Evolutionary conservation across 2,113 vertebrate species (phyloP).

Genomic region (Mixornis gularis): DNA sequence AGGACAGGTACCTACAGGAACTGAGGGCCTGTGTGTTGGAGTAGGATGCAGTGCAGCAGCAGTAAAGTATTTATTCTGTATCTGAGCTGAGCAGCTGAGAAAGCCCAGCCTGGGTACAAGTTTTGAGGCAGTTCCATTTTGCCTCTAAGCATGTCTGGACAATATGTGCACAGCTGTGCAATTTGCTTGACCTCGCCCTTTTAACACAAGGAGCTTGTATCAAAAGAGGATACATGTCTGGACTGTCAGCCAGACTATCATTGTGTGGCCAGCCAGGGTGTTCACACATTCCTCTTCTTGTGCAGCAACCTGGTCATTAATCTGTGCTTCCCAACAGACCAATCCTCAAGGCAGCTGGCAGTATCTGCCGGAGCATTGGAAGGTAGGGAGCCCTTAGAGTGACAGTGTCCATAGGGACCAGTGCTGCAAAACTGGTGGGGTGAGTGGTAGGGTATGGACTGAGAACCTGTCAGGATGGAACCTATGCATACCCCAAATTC

Average conservation of each 20-base stretch:
- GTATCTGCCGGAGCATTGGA: neutral
- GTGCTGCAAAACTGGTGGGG: neutral
- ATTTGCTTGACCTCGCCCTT: neutral
- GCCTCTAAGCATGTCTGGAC: neutral
- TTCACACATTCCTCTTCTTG: neutral
- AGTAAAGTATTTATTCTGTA: neutral
- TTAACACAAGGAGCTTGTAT: neutral
- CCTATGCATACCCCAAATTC: neutral
- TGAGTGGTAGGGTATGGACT: neutral
- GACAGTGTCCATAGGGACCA: neutral
- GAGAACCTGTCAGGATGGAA: neutral
- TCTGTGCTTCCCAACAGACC: neutral
- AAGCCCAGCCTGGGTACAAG: neutral
- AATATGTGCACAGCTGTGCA: neutral
- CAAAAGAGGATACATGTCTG: neutral
- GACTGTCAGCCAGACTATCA: neutral
- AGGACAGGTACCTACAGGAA: neutral
- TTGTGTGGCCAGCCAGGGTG: neutral
- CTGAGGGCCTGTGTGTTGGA: neutral
- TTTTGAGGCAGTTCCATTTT: neutral
- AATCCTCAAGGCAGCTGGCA: neutral
- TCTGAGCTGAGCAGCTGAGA: neutral
- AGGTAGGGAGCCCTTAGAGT: neutral
- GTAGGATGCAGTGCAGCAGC: neutral
- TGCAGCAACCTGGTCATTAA: neutral